These are phyloP conservation scores for Acleris laterana DNA, from an alignment of 2,888 invertebrate species.

Conservation along the genomic window DNA sequence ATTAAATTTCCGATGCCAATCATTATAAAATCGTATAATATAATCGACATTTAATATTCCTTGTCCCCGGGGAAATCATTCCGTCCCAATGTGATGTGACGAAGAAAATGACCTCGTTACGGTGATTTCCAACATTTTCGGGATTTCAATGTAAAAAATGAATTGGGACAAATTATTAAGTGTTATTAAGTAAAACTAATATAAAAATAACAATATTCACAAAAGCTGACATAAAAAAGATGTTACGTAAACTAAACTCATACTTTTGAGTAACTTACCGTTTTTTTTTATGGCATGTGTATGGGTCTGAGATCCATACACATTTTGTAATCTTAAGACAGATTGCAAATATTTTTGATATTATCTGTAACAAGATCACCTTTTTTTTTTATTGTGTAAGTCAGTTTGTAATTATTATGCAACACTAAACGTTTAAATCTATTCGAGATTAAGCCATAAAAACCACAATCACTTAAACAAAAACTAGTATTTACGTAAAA, in stretches of 20 bases:
- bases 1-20: constrained; percentile 53
- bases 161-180: background rate
- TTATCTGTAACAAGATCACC: too few species aligned
- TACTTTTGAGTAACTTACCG: too few species aligned
- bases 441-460: background rate
- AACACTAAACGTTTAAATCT: background rate
- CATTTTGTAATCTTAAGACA: too few species aligned
- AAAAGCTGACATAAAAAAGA: too few species aligned
- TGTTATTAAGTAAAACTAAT: too few species aligned
- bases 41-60: constrained; percentile 60
- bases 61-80: constrained; percentile 69
- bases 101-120: constrained; percentile 13
- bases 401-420: background rate
- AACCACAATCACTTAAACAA: constrained; percentile 1
- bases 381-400: too few species aligned
- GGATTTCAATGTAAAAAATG: background rate
- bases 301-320: too few species aligned
- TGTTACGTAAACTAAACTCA: too few species aligned
- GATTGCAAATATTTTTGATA: too few species aligned
- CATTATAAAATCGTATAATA: constrained; percentile 53
- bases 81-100: constrained; percentile 38
- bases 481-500: constrained; percentile 1
- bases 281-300: too few species aligned
- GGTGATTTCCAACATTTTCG: background rate
- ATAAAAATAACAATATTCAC: too few species aligned